phyloP scores from a whole-genome alignment of 2,113 vertebrate species.

The Aptenodytes forsteri region DNA sequence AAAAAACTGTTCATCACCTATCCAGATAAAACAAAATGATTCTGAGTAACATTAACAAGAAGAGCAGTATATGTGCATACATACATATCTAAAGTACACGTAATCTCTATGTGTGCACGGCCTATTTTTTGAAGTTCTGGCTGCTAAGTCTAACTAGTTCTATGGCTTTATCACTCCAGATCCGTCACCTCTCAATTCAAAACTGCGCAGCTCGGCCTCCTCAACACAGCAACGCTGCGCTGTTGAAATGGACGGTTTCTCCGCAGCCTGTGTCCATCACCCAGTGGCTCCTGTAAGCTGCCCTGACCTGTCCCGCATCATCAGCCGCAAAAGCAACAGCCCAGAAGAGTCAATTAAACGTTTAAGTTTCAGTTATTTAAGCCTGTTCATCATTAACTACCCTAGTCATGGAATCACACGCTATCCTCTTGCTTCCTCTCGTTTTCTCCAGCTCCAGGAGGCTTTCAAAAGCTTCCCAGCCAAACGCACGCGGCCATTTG shows the following conservation, averaged over 20 bases:
- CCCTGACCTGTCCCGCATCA: not conserved
- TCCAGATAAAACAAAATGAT: not conserved
- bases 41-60: not conserved
- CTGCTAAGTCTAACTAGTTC: not conserved
- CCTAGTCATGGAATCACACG: not conserved
- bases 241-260: rapidly evolving
- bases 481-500: rapidly evolving
- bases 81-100: not conserved
- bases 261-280: not conserved
- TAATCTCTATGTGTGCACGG: rapidly evolving
- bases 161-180: not conserved
- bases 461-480: not conserved
- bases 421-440: not conserved
- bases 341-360: not conserved
- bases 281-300: too few species aligned
- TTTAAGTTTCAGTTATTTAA: not conserved
- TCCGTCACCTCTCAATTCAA: not conserved
- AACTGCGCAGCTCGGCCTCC: not conserved
- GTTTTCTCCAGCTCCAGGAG: not conserved
- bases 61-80: rapidly evolving
- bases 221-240: not conserved
- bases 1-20: slow-evolving; percentile 74
- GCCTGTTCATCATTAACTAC: not conserved
- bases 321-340: not conserved
- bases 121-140: not conserved